These are phyloP conservation scores for Tridacna crocea DNA, from an alignment of 2,888 invertebrate genomes.

Conservation along the genomic window DNA sequence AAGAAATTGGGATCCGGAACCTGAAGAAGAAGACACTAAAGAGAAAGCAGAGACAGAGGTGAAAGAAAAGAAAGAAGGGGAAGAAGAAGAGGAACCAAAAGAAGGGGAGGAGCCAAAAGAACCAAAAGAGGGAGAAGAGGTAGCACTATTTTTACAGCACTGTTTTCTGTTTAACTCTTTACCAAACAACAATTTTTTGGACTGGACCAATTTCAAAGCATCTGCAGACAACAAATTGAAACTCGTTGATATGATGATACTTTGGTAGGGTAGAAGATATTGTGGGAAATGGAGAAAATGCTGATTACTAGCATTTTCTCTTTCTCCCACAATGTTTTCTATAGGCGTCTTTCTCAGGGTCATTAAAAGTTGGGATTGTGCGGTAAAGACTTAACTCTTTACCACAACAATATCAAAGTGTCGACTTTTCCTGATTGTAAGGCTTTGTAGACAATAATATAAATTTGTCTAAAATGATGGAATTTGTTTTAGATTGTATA, in stretches of 20 bases:
- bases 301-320: not conserved
- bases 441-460: too few species aligned
- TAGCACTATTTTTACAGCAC: not conserved
- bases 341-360: not conserved
- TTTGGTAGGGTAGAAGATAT: not conserved
- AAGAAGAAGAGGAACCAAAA: slow-evolving; percentile 60
- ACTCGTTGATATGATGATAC: too few species aligned
- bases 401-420: too few species aligned
- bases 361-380: too few species aligned
- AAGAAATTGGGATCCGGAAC: slow-evolving; percentile 82
- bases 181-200: not conserved
- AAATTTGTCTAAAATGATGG: too few species aligned
- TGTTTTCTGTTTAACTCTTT: not conserved
- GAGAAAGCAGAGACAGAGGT: slow-evolving; percentile 66
- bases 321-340: not conserved
- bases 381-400: too few species aligned
- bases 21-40: slow-evolving; percentile 64
- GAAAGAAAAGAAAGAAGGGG: slow-evolving; percentile 62
- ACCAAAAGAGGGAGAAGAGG: slow-evolving; percentile 41
- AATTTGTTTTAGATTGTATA: too few species aligned
- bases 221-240: not conserved
- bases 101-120: slow-evolving; percentile 53
- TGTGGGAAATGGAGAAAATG: not conserved
- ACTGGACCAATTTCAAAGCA: not conserved
- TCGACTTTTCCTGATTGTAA: too few species aligned